A percentile compares a stretch with the other conserved stretches of the same genome.
phyloP scores from a whole-genome alignment of 2,113 vertebrate species.

The Paradisaea rubra region DNA sequence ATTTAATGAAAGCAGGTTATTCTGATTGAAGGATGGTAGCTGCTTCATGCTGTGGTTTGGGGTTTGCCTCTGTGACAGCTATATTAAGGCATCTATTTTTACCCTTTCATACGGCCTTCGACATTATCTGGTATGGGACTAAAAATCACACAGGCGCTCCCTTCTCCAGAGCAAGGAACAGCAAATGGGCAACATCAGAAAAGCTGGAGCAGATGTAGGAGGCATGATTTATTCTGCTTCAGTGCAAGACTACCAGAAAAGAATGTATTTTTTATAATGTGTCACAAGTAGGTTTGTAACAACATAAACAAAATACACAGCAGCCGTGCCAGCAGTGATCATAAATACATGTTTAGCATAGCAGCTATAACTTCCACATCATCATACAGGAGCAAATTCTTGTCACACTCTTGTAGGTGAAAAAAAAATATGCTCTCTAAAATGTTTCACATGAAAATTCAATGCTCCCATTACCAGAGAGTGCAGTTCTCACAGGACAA shows the following conservation, averaged over 20 bases:
- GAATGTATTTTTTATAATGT: conserved; percentile 51
- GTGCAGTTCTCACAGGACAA: conserved; percentile 44
- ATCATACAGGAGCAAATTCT: conserved; percentile 36
- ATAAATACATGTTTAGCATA: conserved; percentile 61
- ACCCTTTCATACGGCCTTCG: not conserved
- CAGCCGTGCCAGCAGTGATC: conserved; percentile 43
- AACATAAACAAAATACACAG: conserved; percentile 44
- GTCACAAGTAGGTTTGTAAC: conserved; percentile 34
- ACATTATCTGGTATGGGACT: not conserved
- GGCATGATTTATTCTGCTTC: conserved; percentile 14
- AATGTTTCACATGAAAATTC: conserved; percentile 55
- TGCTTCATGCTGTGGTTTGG: not conserved
- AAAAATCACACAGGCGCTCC: not conserved
- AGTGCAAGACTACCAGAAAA: conserved; percentile 27
- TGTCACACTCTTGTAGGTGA: conserved; percentile 43
- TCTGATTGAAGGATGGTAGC: conserved; percentile 15
- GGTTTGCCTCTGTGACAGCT: not conserved
- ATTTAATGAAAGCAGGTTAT: conserved; percentile 38
- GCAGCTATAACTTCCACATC: conserved; percentile 49
- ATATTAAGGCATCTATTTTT: conserved; percentile 11
- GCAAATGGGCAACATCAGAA: conserved; percentile 18
- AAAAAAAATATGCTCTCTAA: conserved; percentile 57
- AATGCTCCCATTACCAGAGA: conserved; percentile 42
- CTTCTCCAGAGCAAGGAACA: not conserved
- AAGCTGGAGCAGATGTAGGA: not conserved